A percentile compares a stretch with the other conserved stretches of the same genome.
Evolutionary conservation across 2,113 vertebrate species (phyloP).

Genomic region (Seriola quinqueradiata): DNA sequence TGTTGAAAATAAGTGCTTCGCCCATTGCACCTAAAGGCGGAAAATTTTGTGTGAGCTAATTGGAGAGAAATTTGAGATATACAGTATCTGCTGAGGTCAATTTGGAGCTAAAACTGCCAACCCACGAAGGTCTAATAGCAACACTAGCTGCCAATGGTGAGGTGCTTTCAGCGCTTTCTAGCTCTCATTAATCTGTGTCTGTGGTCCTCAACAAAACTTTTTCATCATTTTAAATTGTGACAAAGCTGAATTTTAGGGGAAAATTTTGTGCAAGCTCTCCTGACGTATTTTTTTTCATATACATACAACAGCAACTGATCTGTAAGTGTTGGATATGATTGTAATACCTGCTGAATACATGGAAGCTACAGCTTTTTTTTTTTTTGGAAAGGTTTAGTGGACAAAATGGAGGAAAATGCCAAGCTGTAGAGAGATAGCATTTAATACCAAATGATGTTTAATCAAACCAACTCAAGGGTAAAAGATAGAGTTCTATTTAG

Average conservation of each 20-base stretch:
- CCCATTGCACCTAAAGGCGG: not conserved
- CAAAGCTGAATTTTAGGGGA: not conserved
- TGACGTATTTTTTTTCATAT: not conserved
- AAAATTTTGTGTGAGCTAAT: slow-evolving; percentile 33
- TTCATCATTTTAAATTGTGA: not conserved
- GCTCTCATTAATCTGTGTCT: not conserved
- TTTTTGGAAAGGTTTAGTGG: slow-evolving; percentile 11
- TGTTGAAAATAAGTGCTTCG: not conserved
- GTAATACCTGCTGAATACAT: slow-evolving; percentile 2
- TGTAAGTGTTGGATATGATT: not conserved
- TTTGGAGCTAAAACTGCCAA: slow-evolving; percentile 9
- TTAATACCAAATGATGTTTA: slow-evolving; percentile 77
- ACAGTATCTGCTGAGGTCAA: slow-evolving; percentile 7
- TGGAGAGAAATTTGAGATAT: slow-evolving; percentile 60
- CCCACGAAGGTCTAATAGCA: slow-evolving; percentile 11
- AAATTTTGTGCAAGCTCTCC: not conserved
- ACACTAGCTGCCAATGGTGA: not conserved
- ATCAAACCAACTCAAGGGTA: slow-evolving; percentile 79
- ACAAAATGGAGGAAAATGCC: slow-evolving; percentile 32
- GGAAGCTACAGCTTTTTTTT: slow-evolving; percentile 17
- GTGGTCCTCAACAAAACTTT: not conserved
- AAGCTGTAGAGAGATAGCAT: slow-evolving; percentile 40
- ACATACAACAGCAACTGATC: not conserved
- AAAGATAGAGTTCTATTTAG: slow-evolving; percentile 53
- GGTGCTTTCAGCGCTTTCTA: not conserved